Percentiles rank a stretch among this genome's conserved stretches.
phyloP scores from a whole-genome alignment of 2,797 vertebrate species.

The Xenops minutus region DNA sequence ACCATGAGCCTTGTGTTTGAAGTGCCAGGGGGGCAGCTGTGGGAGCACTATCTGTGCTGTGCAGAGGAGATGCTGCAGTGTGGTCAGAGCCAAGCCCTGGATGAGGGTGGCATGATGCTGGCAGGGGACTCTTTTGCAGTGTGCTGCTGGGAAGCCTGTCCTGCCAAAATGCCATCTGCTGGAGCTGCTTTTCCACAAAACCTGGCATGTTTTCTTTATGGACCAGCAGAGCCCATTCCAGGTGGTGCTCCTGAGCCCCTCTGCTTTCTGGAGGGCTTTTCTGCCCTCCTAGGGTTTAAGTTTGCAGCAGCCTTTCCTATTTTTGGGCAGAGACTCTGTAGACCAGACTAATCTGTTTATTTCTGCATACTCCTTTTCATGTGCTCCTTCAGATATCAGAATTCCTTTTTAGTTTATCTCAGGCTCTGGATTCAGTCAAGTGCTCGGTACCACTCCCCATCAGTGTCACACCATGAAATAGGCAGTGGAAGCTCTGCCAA shows the following conservation, averaged over 20 bases:
- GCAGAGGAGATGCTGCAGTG: neutral
- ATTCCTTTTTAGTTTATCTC: neutral
- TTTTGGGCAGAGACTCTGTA: neutral
- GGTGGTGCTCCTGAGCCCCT: neutral
- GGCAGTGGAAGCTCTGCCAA: neutral
- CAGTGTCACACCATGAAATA: neutral
- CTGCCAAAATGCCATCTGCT: neutral
- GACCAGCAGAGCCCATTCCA: neutral
- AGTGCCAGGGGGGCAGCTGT: neutral
- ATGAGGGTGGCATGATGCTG: rapidly evolving
- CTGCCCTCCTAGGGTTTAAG: neutral
- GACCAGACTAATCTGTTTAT: neutral
- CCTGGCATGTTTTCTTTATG: neutral
- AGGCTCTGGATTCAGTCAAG: neutral
- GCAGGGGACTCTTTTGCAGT: neutral
- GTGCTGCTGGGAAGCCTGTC: neutral
- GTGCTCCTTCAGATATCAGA: neutral
- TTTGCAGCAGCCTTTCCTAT: neutral
- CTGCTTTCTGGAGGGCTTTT: neutral
- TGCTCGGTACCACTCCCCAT: neutral
- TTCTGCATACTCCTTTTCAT: neutral
- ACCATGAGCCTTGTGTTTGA: rapidly evolving
- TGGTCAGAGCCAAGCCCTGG: neutral
- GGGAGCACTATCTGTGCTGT: neutral
- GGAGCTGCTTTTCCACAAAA: neutral